Percentiles rank a stretch among this genome's conserved stretches.
phyloP scores from a whole-genome alignment of 2,888 invertebrate species.

The Polietes domitor region DNA sequence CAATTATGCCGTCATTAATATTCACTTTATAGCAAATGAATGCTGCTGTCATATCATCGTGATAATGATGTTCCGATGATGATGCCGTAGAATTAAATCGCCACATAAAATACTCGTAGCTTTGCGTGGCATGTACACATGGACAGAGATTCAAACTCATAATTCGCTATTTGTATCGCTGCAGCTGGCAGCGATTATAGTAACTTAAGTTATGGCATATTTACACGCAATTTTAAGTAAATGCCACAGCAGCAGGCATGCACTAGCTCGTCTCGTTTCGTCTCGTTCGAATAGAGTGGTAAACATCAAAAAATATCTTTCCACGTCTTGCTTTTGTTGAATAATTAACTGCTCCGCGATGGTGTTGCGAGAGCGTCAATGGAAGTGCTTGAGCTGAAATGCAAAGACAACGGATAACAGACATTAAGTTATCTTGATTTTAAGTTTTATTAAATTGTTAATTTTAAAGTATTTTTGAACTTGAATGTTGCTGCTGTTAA shows the following conservation, averaged over 20 bases:
- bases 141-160: too few relatives aligned
- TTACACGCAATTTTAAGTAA: constrained; percentile 59
- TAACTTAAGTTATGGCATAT: constrained; percentile 57
- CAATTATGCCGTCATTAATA: constrained; percentile 58
- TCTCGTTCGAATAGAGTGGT: constrained; percentile 50
- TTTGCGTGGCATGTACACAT: neutral
- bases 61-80: constrained; percentile 38
- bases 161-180: neutral
- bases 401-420: too few relatives aligned
- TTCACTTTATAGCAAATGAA: constrained; percentile 39
- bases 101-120: neutral
- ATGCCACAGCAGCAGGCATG: neutral
- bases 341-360: constrained; percentile 54
- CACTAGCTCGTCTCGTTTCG: neutral
- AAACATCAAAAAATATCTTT: constrained; percentile 32
- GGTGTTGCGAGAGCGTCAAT: neutral
- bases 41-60: neutral
- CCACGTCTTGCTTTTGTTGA: constrained; percentile 41
- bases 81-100: constrained; percentile 37
- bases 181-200: neutral
- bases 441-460: too few relatives aligned
- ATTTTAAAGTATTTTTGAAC: too few relatives aligned
- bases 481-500: too few relatives aligned
- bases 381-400: neutral
- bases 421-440: too few relatives aligned